These are phyloP conservation scores for Luscinia luscinia DNA, from an alignment of 2,797 vertebrate genomes.

Conservation along the genomic window DNA sequence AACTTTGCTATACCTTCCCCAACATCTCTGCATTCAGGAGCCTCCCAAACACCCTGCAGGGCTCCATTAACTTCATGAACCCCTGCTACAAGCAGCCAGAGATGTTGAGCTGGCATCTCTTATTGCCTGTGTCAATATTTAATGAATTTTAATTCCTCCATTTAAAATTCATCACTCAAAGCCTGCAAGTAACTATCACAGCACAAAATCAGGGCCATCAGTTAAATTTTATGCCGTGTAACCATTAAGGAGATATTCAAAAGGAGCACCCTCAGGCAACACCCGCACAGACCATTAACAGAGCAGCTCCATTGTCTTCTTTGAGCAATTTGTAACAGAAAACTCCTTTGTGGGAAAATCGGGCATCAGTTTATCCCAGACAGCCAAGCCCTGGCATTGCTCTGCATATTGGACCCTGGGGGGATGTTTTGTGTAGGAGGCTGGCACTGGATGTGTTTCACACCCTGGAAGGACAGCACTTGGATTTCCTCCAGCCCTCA, in stretches of 20 bases:
- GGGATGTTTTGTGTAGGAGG: background rate
- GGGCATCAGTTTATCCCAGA: background rate
- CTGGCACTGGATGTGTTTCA: background rate
- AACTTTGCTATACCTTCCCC: too few relatives aligned
- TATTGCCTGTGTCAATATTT: slow-evolving; percentile 51
- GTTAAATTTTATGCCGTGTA: background rate
- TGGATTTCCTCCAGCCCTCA: background rate
- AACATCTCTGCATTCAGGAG: background rate
- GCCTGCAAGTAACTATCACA: slow-evolving; percentile 8
- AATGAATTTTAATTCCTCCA: slow-evolving; percentile 51
- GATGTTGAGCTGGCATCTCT: slow-evolving; percentile 24
- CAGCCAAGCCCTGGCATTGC: background rate
- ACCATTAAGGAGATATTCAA: background rate
- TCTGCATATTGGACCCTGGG: background rate
- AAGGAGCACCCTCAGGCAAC: background rate
- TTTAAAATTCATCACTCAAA: slow-evolving; percentile 58
- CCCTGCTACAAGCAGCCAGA: background rate
- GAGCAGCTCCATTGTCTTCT: background rate
- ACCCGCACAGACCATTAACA: background rate
- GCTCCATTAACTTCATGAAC: slow-evolving; percentile 20
- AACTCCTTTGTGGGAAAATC: background rate
- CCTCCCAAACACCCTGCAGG: slow-evolving; percentile 17
- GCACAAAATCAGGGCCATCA: slow-evolving; percentile 16
- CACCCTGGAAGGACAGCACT: background rate
- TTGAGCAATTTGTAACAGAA: background rate